Base-by-base conservation (phyloP, 2,888 invertebrate genomes). In the Phlogophora meticulosa region DNA sequence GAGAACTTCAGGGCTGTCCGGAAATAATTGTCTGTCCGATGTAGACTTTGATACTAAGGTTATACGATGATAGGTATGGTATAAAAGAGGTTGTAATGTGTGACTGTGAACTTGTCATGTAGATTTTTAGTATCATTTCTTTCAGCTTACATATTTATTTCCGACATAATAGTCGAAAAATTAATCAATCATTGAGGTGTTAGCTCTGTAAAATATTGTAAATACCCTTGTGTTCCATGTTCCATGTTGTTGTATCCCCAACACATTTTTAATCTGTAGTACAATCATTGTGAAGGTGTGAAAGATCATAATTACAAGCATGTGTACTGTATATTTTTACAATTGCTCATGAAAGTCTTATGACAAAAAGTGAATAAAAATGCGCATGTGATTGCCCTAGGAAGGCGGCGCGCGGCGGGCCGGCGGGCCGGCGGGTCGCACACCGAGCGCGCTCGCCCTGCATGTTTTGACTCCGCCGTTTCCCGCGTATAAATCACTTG, bases 401-500 rank as follows among this genome's bases (percentile, higher is more conserved):
- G 68, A n/a, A n/a, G n/a, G n/a, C n/a, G n/a, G n/a, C n/a, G n/a
- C 74, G 77, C 69, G 79, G 80, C 80, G 55, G 75, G 71, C 67
- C 73, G 74, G n/a, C n/a, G 75, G 77, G 66, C 75, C 69, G 79
- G 80, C 80, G 55, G 75, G 71, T 68, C 73, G 74, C 82, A 87
- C 85, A 85, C 87, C 76, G 76, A 78, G 76, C 86, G 80, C 75
- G 60, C 64, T 71, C 85, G 81, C 88, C 88, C 92, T 85, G 88
- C 87, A 87, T 95, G 94, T 95, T 95, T 91, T 95, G 95, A 95
- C 93, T 94, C 88, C 85, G 85, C 84, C 86, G 91, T 87, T 92
- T 93, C 93, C 92, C 92, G 88, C 86, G 87, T 87, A 94, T 95
- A 94, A 92, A 95, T 95, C 95, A 95, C 94, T 87, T 87, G 92